Base-by-base conservation (phyloP, 2,888 invertebrate species). In the Endotricha flammealis region DNA sequence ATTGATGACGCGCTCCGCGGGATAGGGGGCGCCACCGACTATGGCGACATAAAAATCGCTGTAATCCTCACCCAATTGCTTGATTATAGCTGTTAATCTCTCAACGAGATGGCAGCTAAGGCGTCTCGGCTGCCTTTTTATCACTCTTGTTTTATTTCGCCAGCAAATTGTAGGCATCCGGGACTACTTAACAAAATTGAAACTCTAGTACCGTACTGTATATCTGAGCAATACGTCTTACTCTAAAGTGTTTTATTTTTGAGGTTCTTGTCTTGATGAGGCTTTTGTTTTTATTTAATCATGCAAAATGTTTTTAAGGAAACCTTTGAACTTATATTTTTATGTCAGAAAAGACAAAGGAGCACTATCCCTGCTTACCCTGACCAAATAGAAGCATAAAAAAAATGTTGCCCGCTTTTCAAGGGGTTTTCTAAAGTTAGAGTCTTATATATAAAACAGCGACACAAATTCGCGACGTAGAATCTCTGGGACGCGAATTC, bases 81-180 rank as follows among this genome's bases (percentile, higher is more conserved):
- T 79, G 79, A 82, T 82, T 81, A 79, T 79, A 52, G 77, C 71
- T 74, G 72, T 80, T 82, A 81, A 82, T 82, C 80, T 78, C 68
- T 62, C 60, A 64, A 65, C 59, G 63, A 71, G 70, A 71, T 65
- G 66, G 70, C 59, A 58, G 58, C 61, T 63, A 54, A 62, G 58
- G 53, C 61, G 56, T 53, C 53, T 51, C 51, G 51, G 48, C 47
- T 54, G 48, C 51, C 60, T 76, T 73, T 80, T 80, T 77, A 78
- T 72, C 64, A 64, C 62, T 44, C 54, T 64, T 67, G 61, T 78
- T 79, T 79, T 79, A 78, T 78, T 70, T 52, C 61, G 52, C 53
- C 53, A 57, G 69, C 54, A 75, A 77, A 72, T 65, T 65, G 71
- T 68, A 70, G 66, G 66, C 74, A 62, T 74, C 73, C 57, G 55